Conservation (phyloP, 2,888 invertebrate genomes). For the Zaprionus bogoriensis region DNA sequence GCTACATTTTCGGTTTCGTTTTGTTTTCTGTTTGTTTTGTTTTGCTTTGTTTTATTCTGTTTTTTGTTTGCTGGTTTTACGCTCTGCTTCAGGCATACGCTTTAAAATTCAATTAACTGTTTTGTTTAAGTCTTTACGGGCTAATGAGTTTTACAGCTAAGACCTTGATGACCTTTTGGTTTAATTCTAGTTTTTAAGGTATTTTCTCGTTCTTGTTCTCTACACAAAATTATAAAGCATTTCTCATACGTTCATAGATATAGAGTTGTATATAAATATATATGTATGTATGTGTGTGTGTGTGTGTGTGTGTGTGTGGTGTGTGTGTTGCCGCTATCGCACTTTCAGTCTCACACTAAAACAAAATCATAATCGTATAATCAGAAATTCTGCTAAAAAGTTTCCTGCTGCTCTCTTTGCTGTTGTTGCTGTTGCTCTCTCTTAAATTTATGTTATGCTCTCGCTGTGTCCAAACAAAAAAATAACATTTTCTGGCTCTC, state of each 20-base stretch:
- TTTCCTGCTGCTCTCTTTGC: slow-evolving; percentile 4
- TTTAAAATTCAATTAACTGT: slow-evolving; percentile 56
- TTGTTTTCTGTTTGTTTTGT: slow-evolving; percentile 4
- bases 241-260: slow-evolving; percentile 31
- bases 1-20: slow-evolving; percentile 21
- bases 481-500: slow-evolving; percentile 8
- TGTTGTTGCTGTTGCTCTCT: background rate
- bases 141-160: slow-evolving; percentile 67
- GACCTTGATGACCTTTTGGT: slow-evolving; percentile 72
- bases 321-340: slow-evolving; percentile 31
- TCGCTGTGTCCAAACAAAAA: slow-evolving; percentile 5
- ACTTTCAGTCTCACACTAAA: slow-evolving; percentile 73
- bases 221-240: slow-evolving; percentile 67
- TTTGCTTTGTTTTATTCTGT: slow-evolving; percentile 30
- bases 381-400: slow-evolving; percentile 33
- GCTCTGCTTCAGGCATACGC: background rate
- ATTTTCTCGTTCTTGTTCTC: slow-evolving; percentile 38
- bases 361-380: slow-evolving; percentile 10
- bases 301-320: slow-evolving; percentile 14
- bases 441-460: slow-evolving; percentile 37
- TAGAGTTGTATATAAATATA: slow-evolving; percentile 5
- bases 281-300: slow-evolving; percentile 13
- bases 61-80: too few species aligned
- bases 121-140: slow-evolving; percentile 23
- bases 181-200: slow-evolving; percentile 69